Conservation (phyloP, 2,888 invertebrate species). For the Byasa hedistus region DNA sequence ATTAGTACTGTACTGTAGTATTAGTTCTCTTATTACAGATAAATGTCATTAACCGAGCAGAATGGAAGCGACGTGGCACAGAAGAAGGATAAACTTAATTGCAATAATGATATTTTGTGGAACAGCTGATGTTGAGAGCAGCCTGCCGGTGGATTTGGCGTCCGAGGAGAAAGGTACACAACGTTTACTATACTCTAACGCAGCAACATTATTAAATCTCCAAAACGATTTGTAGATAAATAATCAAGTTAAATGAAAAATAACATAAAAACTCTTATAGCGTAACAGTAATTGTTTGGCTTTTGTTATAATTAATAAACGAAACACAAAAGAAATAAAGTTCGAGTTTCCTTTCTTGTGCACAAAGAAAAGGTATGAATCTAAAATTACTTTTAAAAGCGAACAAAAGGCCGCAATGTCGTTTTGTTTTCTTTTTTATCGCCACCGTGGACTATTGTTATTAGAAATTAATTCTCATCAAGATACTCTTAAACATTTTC, state of each 20-base stretch:
- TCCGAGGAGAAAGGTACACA: constrained; percentile 69
- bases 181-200: constrained; percentile 36
- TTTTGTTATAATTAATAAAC: constrained; percentile 2
- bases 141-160: constrained; percentile 69
- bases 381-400: constrained; percentile 1
- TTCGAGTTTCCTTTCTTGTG: not conserved
- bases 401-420: not conserved
- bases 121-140: constrained; percentile 70
- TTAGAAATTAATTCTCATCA: constrained; percentile 1
- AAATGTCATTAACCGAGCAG: constrained; percentile 70
- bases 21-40: constrained; percentile 50
- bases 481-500: constrained; percentile 36
- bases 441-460: constrained; percentile 1
- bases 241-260: not conserved
- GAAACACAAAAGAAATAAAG: constrained; percentile 17
- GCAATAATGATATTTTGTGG: constrained; percentile 70
- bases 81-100: constrained; percentile 62
- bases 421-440: constrained; percentile 1
- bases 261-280: not conserved
- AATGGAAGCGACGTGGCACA: constrained; percentile 63
- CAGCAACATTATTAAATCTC: constrained; percentile 1
- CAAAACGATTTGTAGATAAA: not conserved
- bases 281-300: not conserved
- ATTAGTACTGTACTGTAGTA: not conserved
- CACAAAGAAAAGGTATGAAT: constrained; percentile 1